These are phyloP conservation scores for Sandelia bainsii DNA, from an alignment of 2,797 vertebrate genomes.

Conservation along the genomic window DNA sequence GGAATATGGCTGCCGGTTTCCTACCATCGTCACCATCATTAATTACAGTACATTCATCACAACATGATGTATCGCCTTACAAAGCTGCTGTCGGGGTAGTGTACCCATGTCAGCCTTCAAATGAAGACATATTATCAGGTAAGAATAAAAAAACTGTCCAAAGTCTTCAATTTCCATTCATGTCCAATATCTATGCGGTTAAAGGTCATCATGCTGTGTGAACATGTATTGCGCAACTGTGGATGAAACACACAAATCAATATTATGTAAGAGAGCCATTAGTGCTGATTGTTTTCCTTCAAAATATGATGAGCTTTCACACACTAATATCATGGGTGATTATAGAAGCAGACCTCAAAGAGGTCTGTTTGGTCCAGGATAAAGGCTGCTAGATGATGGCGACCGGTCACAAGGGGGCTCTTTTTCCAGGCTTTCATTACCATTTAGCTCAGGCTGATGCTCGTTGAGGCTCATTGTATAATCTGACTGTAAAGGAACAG, in stretches of 20 bases:
- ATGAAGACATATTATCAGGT: conserved; percentile 66
- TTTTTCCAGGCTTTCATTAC: conserved; percentile 34
- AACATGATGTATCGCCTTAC: conserved; percentile 26
- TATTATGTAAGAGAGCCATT: conserved; percentile 12
- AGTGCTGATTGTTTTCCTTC: conserved; percentile 24
- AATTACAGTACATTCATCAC: conserved; percentile 56
- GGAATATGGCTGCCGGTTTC: conserved; percentile 35
- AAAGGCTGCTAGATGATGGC: conserved; percentile 33
- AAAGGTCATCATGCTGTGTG: conserved; percentile 10
- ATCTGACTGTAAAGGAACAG: conserved; percentile 17
- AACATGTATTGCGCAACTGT: not conserved
- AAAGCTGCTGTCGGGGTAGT: conserved; percentile 32
- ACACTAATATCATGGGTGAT: conserved; percentile 21
- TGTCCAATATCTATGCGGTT: conserved; percentile 12
- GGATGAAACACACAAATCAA: conserved; percentile 25
- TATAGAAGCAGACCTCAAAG: conserved; percentile 25
- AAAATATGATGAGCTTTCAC: conserved; percentile 41
- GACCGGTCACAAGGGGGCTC: conserved; percentile 24
- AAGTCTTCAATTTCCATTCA: conserved; percentile 29
- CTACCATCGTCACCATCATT: conserved; percentile 50
- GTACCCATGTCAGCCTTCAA: conserved; percentile 42
- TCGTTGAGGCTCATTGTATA: conserved; percentile 46
- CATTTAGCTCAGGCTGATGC: conserved; percentile 16
- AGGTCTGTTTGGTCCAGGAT: not conserved
- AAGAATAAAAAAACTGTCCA: conserved; percentile 4